Conservation (phyloP, 2,113 vertebrate genomes). For the Eurypyga helias region DNA sequence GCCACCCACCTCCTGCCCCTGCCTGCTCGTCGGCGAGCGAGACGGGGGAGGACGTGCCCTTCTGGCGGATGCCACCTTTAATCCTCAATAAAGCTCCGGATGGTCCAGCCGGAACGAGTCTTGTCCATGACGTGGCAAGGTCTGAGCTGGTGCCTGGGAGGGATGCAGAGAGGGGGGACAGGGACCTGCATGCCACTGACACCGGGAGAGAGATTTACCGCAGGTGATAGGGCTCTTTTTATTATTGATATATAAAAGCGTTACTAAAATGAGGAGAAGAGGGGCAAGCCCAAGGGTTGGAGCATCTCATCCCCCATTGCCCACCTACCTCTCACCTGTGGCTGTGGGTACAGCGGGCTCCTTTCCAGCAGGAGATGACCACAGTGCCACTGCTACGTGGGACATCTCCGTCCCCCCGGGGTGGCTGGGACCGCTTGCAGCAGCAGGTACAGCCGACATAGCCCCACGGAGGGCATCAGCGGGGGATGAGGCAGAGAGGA, state of each 20-base stretch:
- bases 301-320: not conserved
- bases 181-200: not conserved
- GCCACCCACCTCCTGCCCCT: not conserved
- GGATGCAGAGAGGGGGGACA: not conserved
- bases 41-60: not conserved
- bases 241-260: rapidly evolving
- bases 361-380: not conserved
- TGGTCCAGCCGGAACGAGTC: conserved; percentile 7
- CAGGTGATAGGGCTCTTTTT: rapidly evolving
- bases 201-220: not conserved
- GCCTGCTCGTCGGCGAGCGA: not conserved
- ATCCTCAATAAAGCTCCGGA: conserved; percentile 39
- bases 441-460: not conserved
- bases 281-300: not conserved
- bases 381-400: not conserved
- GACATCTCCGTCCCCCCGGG: not conserved
- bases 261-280: not conserved
- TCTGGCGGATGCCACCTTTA: conserved; percentile 33
- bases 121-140: not conserved
- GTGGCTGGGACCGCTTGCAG: not conserved
- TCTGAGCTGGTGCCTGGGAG: not conserved
- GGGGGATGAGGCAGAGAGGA: not conserved
- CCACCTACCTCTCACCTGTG: conserved; percentile 37
- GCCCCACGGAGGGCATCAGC: not conserved
- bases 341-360: not conserved